A percentile compares a stretch with the other conserved stretches of the same genome.
Evolutionary conservation across 2,797 vertebrate genomes (phyloP).

Genomic region (Pangasius djambal): DNA sequence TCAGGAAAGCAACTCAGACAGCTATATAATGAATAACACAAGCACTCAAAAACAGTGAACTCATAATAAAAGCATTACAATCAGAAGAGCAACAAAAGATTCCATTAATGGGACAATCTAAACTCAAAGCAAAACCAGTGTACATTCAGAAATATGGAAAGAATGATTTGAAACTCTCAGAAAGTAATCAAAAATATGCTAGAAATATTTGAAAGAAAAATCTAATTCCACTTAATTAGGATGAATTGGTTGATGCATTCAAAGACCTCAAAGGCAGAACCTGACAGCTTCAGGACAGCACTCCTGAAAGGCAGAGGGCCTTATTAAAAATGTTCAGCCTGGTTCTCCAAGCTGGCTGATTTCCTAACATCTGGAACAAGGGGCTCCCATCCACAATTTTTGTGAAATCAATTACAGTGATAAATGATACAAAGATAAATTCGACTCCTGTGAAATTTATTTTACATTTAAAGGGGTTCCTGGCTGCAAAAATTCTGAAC

Average conservation of each 20-base stretch:
- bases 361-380: background rate
- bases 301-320: background rate
- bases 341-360: background rate
- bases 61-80: background rate
- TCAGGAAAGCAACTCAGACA: too few relatives aligned
- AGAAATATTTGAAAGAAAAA: background rate
- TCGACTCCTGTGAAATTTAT: background rate
- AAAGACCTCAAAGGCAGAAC: background rate
- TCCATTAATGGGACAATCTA: background rate
- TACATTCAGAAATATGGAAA: background rate
- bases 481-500: background rate
- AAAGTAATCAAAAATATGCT: background rate
- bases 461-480: background rate
- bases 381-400: background rate
- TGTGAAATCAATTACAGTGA: background rate
- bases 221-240: background rate
- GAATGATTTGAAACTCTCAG: background rate
- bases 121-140: background rate
- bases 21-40: too few relatives aligned
- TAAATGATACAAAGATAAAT: background rate
- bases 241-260: conserved; percentile 1
- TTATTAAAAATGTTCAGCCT: background rate
- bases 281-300: background rate
- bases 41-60: background rate
- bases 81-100: background rate